Evolutionary conservation across 1,140 invertebrate species (phyloP), one percentile per base, ranked within the genome.

Genomic region (Drosophila sp.): DNA sequence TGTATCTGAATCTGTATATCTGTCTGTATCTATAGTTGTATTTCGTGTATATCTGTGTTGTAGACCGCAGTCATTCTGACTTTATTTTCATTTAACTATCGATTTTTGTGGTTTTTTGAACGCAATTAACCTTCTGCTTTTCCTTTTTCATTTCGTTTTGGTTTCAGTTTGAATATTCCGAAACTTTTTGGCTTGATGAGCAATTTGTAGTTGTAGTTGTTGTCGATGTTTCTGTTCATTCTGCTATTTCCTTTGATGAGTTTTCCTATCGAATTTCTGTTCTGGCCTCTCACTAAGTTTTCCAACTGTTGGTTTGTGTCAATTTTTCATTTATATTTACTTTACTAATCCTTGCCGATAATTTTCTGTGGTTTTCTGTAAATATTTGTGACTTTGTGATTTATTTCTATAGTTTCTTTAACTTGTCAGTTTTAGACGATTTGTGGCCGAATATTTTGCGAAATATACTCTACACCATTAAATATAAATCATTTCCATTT

Each of bases 101-200:
- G 76, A 78, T 78, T 76, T 78, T 72, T 76, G 75, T 41, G 75
- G 75, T 75, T 77, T 74, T 74, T 75, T 54, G 41, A 77, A 75
- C 72, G 45, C 75, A 71, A 75, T 75, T 77, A 75, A 71, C 72
- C 48, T 56, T 61, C 65, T 40, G 16, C 54, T 53, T 40, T 36
- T 18, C 27, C 40, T 27, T 40, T 65, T 27, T 36, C 27, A 41
- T 16, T 56, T 51, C 38, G 38, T 65, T 34, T 27, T 40, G 27
- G 27, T 46, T 72, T 41, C 48, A 21, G 9, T 53, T 59, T 73
- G 56, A 61, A 61, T 73, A 67, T 54, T 48, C 46, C 16, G 25
- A 46, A 73, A 54, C 41, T 67, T 66, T 77, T 63, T 64, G 64
- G 34, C 54, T 58, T 50, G 58, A 74, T 74, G 53, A 69, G 54